Evolutionary conservation across 2,888 invertebrate genomes (phyloP), one percentile per base, ranked within the genome.

Genomic region (Eupelmus urozonus): DNA sequence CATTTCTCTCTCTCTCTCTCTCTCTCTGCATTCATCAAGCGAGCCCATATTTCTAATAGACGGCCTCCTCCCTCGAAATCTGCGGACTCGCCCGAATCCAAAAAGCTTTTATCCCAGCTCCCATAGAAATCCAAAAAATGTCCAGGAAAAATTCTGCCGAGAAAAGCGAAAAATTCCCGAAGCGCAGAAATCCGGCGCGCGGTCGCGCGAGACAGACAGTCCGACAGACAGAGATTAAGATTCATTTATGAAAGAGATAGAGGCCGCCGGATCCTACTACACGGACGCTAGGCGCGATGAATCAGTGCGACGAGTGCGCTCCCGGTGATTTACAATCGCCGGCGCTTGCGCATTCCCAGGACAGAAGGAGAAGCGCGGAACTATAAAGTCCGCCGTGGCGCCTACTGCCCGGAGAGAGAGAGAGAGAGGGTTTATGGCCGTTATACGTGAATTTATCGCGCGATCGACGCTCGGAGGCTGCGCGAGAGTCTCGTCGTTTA

Each of bases 291-390:
- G n/a, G 16, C 49, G 40, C 67, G 63, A 78, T 74, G 78, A 78
- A 78, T 78, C 74, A 74, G 74, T 53, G 42, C 65, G 62, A 60
- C 34, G 23, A 13, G 7, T 16, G 16, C 45, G 45, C 40, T n/a
- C 18, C 34, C 27, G 63, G 70, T 76, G 76, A 79, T 79, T 79
- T 79, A 79, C 76, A 79, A 72, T 79, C 65, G 70, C 51, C n/a
- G n/a, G n/a, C n/a, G 7, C 18, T 5, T 63, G 16, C 23, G 25
- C 27, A 45, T 34, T 34, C 65, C 20, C 66, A 34, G 60, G 77
- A 73, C 67, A 53, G 75, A 76, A 79, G 76, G 66, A 76, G 71
- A 71, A 65, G 27, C 51, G 45, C 62, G 40, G 20, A 25, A 69
- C 78, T 69, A 62, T 73, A 78, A 73, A 78, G 73, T 78, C 60